Evolutionary conservation across 2,113 vertebrate genomes (phyloP).

Genomic region (Todiramphus saurophagus): DNA sequence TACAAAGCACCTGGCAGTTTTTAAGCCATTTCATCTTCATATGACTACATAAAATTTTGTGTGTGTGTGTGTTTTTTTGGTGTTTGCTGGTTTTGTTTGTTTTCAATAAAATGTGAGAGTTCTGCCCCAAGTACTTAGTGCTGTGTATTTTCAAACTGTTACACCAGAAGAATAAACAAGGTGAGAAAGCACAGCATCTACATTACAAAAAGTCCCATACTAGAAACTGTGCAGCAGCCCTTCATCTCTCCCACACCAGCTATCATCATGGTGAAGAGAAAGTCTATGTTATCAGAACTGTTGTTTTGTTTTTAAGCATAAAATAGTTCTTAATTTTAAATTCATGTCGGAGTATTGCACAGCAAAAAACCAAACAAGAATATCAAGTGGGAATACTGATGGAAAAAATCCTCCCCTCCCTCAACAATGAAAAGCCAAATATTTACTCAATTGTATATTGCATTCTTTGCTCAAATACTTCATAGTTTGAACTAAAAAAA

Average conservation of each 20-base stretch:
- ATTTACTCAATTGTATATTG: constrained; percentile 36
- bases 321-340: not conserved
- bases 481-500: not conserved
- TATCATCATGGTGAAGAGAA: not conserved
- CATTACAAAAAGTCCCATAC: not conserved
- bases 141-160: not conserved
- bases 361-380: constrained; percentile 18
- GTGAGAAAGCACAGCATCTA: not conserved
- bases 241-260: not conserved
- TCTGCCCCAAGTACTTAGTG: not conserved
- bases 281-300: not conserved
- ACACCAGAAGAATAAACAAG: not conserved
- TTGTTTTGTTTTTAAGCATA: not conserved
- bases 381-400: constrained; percentile 29
- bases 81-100: not conserved
- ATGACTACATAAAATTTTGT: not conserved
- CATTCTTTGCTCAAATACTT: constrained; percentile 42
- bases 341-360: not conserved
- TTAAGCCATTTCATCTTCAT: not conserved
- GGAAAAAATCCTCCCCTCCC: constrained; percentile 13
- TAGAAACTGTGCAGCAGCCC: not conserved
- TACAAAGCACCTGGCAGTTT: not conserved
- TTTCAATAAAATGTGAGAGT: not conserved
- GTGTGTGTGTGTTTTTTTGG: not conserved
- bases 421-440: constrained; percentile 50